Base-by-base conservation (phyloP, 2,888 invertebrate genomes). In the Anodontia alba region DNA sequence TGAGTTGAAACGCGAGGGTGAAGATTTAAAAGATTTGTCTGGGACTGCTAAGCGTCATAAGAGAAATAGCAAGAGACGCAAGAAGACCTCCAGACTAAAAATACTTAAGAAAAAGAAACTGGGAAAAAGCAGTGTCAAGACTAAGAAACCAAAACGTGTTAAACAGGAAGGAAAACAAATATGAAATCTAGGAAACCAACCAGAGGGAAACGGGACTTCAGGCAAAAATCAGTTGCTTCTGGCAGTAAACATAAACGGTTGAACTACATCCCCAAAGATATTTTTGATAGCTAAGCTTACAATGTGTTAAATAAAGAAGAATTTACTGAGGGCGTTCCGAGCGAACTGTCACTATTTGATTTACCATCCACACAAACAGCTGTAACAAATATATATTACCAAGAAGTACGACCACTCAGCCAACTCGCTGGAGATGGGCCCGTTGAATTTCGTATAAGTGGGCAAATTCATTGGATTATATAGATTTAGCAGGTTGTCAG, bases 391-490 rank as follows among this genome's bases (percentile, higher is more conserved):
- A 67, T 76, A 3, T 82, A 82, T 73, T 80, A 31, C 71, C 80
- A 84, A 76, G 78, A 80, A 66, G 76, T 78, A 49, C 69, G 85
- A 68, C 80, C 85, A 29, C n/a, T 85, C 66, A 79, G 78, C 70
- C 85, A 85, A 68, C 68, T 82, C 7, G 54, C 78, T 2, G 76
- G 72, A n/a, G 80, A 82, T 38, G 77, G 74, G 15, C 80, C 82
- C 2, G 76, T 82, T n/a, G 80, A 85, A 62, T 85, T 85, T 82
- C 72, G 69, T 76, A 82, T 82, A 10, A 82, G 73, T 57, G 76
- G 76, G 68, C 80, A 82, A 57, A 85, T 71, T 75, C 76, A 15
- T 73, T 82, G 76, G 82, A 85, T 38, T 82, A 78, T 69, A 43
- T 82, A 20, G 76, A 82, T 38, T 29, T 82, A 26, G 69, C 46